A percentile compares a stretch with the other conserved stretches of the same genome.
Evolutionary conservation across 2,888 invertebrate genomes (phyloP).

Genomic region (Leptopilina syphax): DNA sequence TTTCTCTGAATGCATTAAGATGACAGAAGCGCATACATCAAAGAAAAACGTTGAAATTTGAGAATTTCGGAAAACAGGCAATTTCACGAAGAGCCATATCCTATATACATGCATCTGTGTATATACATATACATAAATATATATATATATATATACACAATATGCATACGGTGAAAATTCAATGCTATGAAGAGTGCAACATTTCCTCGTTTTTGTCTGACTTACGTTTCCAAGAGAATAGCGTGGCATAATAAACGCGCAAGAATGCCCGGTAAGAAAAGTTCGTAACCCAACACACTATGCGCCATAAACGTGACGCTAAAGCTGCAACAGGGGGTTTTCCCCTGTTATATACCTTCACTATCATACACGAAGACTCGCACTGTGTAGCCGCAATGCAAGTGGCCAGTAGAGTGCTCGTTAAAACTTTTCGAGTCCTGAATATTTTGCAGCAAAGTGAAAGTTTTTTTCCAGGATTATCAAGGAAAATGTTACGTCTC

Average conservation of each 20-base stretch:
- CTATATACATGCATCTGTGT: not conserved
- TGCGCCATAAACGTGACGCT: conserved; percentile 40
- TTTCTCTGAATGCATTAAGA: not conserved
- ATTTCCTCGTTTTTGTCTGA: conserved; percentile 25
- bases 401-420: conserved; percentile 47
- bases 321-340: conserved; percentile 14
- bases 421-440: conserved; percentile 50
- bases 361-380: conserved; percentile 13
- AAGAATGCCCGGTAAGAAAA: conserved; percentile 38
- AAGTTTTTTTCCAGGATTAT: conserved; percentile 46
- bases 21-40: not conserved
- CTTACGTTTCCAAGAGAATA: conserved; percentile 19
- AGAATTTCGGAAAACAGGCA: conserved; percentile 4
- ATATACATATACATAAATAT: too few relatives aligned
- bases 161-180: conserved; percentile 13
- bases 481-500: conserved; percentile 35
- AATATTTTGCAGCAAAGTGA: conserved; percentile 45
- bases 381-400: conserved; percentile 34
- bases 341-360: not conserved
- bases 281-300: conserved; percentile 39
- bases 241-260: conserved; percentile 25
- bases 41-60: not conserved
- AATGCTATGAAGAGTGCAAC: conserved; percentile 15
- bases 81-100: not conserved
- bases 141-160: too few relatives aligned